These are phyloP conservation scores for Cartodere bifasciata DNA, from an alignment of 2,888 invertebrate genomes.

Conservation along the genomic window DNA sequence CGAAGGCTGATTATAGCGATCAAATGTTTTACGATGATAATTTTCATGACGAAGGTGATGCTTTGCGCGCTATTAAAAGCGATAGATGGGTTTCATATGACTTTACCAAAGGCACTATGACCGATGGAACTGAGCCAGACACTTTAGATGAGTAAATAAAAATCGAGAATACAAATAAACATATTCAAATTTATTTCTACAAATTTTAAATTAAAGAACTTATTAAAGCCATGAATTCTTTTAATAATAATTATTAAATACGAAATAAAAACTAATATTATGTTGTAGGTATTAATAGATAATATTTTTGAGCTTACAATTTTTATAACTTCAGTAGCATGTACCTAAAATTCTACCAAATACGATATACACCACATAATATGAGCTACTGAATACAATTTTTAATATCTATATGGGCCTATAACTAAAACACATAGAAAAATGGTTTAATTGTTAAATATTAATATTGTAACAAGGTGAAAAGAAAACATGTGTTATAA, in stretches of 20 bases:
- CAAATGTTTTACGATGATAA: constrained; percentile 26
- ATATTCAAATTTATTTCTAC: constrained; percentile 23
- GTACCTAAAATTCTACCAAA: constrained; percentile 21
- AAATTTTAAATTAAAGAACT: constrained; percentile 20
- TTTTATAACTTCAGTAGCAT: constrained; percentile 23
- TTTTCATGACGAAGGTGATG: constrained; percentile 15
- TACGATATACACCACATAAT: constrained; percentile 20
- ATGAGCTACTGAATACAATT: constrained; percentile 23
- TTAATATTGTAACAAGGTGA: not conserved
- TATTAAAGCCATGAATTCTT: constrained; percentile 23
- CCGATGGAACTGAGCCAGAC: constrained; percentile 21
- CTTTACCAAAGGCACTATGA: constrained; percentile 18
- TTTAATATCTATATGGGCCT: constrained; percentile 14
- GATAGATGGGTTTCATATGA: constrained; percentile 18
- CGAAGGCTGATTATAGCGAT: constrained; percentile 12
- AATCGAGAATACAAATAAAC: constrained; percentile 18
- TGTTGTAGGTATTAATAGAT: constrained; percentile 7
- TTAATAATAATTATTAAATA: constrained; percentile 17
- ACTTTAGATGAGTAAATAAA: constrained; percentile 5
- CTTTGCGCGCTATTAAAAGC: constrained; percentile 19
- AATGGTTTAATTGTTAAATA: constrained; percentile 9
- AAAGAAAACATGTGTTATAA: not conserved
- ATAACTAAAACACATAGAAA: constrained; percentile 16
- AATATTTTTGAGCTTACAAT: constrained; percentile 20
- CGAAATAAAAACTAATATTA: constrained; percentile 14